Evolutionary conservation across 1,140 invertebrate species (phyloP), one percentile per base, ranked within the genome.

Genomic region (Condylostylus longicornis): DNA sequence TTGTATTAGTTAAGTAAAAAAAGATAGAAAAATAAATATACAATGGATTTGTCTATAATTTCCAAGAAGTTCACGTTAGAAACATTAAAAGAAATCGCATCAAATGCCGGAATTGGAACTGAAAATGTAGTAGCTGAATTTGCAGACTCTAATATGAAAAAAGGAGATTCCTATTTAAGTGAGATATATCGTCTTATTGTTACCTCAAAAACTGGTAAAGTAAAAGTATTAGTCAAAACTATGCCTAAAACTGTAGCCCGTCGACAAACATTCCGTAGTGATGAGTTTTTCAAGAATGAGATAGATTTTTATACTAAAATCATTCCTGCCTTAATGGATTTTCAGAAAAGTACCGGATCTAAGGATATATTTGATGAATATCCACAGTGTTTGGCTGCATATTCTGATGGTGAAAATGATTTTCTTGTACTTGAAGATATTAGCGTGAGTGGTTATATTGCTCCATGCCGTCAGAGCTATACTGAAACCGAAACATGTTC

Each of bases 271-370:
- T 80, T 68, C 43, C 64, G 70, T 32, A 76, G 71, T 17, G 42
- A 56, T n/a, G 74, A 76, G 20, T 79, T 79, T 46, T 80, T 79
- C 42, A 52, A 57, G 35, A 79, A 78, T 46, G 77, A 80, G 58
- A 72, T 76, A 7, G 47, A 55, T 30, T 78, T 79, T 47, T 79
- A 79, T 48, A 54, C 63, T 7, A 63, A 71, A 45, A 71, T 77
- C 7, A 50, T 71, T 20, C 67, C 67, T 10, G 56, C 47, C 2
- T 50, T 74, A 35, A 46, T 70, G 2, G 50, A 63, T 19, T 74
- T 73, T 37, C 69, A 74, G 48, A 30, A 49, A 3, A 38, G 42
- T 7, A 39, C 48, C 17, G 62, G 70, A 38, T n/a, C 62, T 4
- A 45, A 51, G 28, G 57, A 70, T 39, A 65, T 65, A 0, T 71